A percentile compares a stretch with the other conserved stretches of the same genome.
phyloP scores from a whole-genome alignment of 2,888 invertebrate genomes.

The Apoda limacodes region DNA sequence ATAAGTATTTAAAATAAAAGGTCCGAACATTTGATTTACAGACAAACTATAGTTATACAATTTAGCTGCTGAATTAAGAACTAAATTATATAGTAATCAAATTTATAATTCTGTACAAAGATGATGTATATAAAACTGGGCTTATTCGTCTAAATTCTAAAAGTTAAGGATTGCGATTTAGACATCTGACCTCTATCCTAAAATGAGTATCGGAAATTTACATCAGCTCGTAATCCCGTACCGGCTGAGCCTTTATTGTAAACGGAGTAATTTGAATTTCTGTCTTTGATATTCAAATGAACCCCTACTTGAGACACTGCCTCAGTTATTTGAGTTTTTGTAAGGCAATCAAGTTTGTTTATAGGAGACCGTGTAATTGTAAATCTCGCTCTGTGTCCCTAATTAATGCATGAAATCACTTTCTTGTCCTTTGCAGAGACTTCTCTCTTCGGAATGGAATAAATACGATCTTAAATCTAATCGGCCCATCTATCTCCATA shows the following conservation, averaged over 20 bases:
- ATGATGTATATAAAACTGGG: too few species aligned
- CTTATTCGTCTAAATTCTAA: too few species aligned
- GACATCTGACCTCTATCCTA: conserved; percentile 59
- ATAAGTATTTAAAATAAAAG: too few species aligned
- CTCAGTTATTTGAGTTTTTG: conserved; percentile 70
- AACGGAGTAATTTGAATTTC: conserved; percentile 69
- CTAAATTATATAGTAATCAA: too few species aligned
- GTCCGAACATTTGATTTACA: too few species aligned
- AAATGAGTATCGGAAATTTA: conserved; percentile 70
- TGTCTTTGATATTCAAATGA: conserved; percentile 70
- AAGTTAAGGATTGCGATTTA: conserved; percentile 43
- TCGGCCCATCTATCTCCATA: too few species aligned
- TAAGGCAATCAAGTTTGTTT: conserved; percentile 70
- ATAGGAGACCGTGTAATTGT: conserved; percentile 63
- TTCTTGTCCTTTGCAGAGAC: conserved; percentile 40
- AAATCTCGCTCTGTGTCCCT: conserved; percentile 63
- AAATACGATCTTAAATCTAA: too few species aligned
- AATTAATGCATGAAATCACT: conserved; percentile 63
- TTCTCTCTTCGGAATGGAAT: conserved; percentile 31
- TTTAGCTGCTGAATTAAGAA: too few species aligned
- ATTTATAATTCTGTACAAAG: too few species aligned
- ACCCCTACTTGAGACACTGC: conserved; percentile 67
- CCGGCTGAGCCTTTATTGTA: conserved; percentile 66
- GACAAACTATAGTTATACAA: too few species aligned
- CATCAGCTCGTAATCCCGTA: conserved; percentile 65